These are phyloP conservation scores for Salmo trutta DNA, from an alignment of 2,797 vertebrate genomes.

Conservation along the genomic window DNA sequence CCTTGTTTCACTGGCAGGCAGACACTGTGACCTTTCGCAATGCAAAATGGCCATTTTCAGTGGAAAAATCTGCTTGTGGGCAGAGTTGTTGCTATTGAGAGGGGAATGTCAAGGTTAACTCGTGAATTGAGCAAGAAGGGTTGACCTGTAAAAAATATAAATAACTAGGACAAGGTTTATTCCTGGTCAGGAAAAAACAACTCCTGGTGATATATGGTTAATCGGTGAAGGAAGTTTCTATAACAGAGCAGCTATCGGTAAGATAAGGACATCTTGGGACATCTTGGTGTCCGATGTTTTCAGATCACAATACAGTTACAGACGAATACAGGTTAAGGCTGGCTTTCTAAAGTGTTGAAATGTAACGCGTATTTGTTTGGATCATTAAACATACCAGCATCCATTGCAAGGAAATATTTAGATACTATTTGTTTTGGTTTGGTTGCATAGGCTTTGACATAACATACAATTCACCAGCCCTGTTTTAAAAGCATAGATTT, in stretches of 20 bases:
- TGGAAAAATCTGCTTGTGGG: background rate
- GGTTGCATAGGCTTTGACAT: background rate
- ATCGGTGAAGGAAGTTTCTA: too few relatives aligned
- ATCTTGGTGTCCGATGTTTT: background rate
- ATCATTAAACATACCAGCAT: slow-evolving; percentile 2
- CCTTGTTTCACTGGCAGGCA: background rate
- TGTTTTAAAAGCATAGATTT: background rate
- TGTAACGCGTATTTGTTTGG: background rate
- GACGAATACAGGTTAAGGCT: background rate
- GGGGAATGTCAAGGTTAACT: background rate
- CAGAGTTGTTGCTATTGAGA: background rate
- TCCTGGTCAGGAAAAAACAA: background rate
- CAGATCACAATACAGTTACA: background rate
- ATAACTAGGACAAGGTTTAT: background rate
- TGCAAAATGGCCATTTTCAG: background rate
- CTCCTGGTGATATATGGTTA: too few relatives aligned
- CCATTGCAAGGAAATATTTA: background rate
- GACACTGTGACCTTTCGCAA: background rate
- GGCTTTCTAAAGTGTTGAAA: background rate
- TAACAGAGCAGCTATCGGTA: too few relatives aligned
- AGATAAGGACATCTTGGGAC: background rate
- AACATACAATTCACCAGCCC: background rate
- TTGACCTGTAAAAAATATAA: background rate
- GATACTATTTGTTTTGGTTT: background rate
- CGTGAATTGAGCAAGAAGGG: background rate